Evolutionary conservation across 2,113 vertebrate genomes (phyloP).

Genomic region (Daphoenositta chrysoptera): DNA sequence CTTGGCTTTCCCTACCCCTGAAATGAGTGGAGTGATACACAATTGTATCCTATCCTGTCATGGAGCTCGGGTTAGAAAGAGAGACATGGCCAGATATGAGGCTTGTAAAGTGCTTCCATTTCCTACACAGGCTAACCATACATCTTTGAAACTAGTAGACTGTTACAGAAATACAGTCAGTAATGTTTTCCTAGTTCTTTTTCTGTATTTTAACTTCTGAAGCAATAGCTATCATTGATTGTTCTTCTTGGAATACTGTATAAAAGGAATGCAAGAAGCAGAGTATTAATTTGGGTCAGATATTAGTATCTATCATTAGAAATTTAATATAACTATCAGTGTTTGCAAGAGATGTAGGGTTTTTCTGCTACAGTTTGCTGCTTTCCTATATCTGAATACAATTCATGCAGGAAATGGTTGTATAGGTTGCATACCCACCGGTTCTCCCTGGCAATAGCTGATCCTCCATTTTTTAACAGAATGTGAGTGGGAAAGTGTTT

Average conservation of each 20-base stretch:
- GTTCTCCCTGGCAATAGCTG: background rate
- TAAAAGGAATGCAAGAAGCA: background rate
- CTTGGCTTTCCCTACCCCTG: background rate
- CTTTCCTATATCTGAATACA: conserved; percentile 1
- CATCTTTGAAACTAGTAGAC: background rate
- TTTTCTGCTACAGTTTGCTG: background rate
- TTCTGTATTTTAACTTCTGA: background rate
- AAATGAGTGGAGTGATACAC: background rate
- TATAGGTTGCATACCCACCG: background rate
- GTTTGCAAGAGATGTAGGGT: background rate
- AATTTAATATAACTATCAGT: background rate
- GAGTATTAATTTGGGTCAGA: background rate
- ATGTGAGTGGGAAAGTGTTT: background rate
- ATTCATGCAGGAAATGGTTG: background rate
- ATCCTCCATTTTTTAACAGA: background rate
- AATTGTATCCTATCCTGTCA: background rate
- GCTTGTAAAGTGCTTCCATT: background rate
- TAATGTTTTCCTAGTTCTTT: background rate
- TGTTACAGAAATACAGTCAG: background rate
- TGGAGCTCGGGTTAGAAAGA: background rate
- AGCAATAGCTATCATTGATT: background rate
- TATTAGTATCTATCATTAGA: background rate
- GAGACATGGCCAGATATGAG: background rate
- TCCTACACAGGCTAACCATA: background rate
- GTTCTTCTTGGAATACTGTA: background rate